Evolutionary conservation across 2,888 invertebrate species (phyloP).

Genomic region (Altica lythri): DNA sequence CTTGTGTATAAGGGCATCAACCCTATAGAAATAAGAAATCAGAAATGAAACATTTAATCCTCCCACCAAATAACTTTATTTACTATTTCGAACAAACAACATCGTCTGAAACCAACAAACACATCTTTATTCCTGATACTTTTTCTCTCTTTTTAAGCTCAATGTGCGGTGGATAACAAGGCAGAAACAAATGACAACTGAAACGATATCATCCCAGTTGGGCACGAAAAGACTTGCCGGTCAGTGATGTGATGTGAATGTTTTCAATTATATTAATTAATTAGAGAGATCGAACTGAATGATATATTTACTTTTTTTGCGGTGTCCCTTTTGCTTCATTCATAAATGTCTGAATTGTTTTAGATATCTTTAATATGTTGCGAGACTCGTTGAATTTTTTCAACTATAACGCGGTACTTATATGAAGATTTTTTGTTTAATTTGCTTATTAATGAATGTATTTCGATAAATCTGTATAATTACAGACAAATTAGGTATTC

Average conservation of each 20-base stretch:
- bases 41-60: not conserved
- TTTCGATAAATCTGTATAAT: not conserved
- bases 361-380: too few species aligned
- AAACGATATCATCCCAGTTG: constrained; percentile 47
- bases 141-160: constrained; percentile 23
- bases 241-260: constrained; percentile 42
- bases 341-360: constrained; percentile 34
- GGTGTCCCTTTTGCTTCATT: constrained; percentile 34
- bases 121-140: constrained; percentile 21
- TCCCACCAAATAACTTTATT: constrained; percentile 7
- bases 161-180: constrained; percentile 46
- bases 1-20: too few species aligned
- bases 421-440: not conserved
- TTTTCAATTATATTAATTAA: constrained; percentile 55
- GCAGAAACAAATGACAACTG: constrained; percentile 48
- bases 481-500: constrained; percentile 1
- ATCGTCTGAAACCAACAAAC: constrained; percentile 26
- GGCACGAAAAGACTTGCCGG: constrained; percentile 42
- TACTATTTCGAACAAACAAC: constrained; percentile 12
- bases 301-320: constrained; percentile 39
- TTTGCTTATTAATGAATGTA: not conserved
- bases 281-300: constrained; percentile 46
- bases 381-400: too few species aligned
- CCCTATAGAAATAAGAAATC: too few species aligned
- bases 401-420: too few species aligned